Conservation (phyloP, 2,113 vertebrate genomes). For the Rissa tridactyla region DNA sequence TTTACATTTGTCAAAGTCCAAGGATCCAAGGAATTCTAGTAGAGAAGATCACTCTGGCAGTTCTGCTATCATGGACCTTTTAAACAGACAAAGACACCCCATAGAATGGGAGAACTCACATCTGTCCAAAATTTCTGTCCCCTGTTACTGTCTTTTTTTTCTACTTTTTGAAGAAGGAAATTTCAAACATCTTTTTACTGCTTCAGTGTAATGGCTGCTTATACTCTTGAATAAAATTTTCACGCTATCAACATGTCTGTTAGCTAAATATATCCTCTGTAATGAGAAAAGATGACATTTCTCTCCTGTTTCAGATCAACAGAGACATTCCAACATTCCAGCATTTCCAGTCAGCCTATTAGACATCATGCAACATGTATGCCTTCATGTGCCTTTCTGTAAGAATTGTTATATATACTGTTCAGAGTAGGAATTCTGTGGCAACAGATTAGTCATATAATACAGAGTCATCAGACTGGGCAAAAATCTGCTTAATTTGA, state of each 20-base stretch:
- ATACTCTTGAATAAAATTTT: conserved; percentile 18
- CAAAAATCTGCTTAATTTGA: not conserved
- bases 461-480: not conserved
- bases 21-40: not conserved
- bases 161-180: not conserved
- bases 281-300: not conserved
- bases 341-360: not conserved
- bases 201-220: not conserved
- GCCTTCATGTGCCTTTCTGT: not conserved
- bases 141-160: not conserved
- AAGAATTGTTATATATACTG: not conserved
- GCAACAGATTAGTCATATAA: not conserved
- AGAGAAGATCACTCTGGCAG: not conserved
- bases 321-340: not conserved
- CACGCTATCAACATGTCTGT: not conserved
- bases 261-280: not conserved
- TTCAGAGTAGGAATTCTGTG: not conserved
- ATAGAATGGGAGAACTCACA: not conserved
- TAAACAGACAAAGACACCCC: conserved; percentile 1
- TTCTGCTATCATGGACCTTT: conserved; percentile 8
- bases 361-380: not conserved
- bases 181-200: not conserved
- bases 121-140: not conserved
- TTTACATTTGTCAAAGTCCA: not conserved
- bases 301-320: not conserved